phyloP scores from a whole-genome alignment of 1,140 invertebrate species.

The Caerostris extrusa region DNA sequence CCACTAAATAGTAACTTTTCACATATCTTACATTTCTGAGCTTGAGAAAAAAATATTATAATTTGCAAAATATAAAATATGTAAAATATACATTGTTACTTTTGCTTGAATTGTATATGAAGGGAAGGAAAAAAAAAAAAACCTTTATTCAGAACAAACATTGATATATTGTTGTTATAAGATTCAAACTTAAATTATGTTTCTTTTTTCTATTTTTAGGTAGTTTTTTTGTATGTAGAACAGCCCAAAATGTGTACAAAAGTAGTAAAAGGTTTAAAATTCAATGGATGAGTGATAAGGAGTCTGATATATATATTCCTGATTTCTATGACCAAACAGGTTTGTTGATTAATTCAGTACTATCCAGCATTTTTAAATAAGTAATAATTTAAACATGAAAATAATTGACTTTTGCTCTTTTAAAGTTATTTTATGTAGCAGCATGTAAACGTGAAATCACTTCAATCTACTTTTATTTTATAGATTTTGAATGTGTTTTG shows the following conservation, averaged over 20 bases:
- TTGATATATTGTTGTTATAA: too few relatives aligned
- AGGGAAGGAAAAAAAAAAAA: too few relatives aligned
- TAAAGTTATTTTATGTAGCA: neutral
- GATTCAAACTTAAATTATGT: too few relatives aligned
- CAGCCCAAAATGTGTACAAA: constrained; percentile 94
- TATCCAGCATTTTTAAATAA: neutral
- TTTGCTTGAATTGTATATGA: too few relatives aligned
- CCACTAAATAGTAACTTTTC: too few relatives aligned
- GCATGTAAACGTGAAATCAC: too few relatives aligned
- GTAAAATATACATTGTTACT: too few relatives aligned
- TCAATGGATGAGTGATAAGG: constrained; percentile 88
- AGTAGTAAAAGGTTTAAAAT: constrained; percentile 91
- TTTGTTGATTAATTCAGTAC: constrained; percentile 80
- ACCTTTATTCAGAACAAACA: too few relatives aligned
- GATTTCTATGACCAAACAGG: constrained; percentile 95
- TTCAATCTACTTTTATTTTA: constrained; percentile 79
- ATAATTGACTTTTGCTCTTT: neutral
- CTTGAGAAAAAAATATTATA: too few relatives aligned
- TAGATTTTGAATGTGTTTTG: constrained; percentile 94
- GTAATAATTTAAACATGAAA: too few relatives aligned
- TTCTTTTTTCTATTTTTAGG: constrained; percentile 83
- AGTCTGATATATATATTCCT: constrained; percentile 90
- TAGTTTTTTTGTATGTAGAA: constrained; percentile 94
- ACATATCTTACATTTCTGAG: too few relatives aligned
- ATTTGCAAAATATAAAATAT: too few relatives aligned